A percentile compares a stretch with the other conserved stretches of the same genome.
phyloP scores from a whole-genome alignment of 35 echinoderm and acorn worm genomes.

The Apostichopus californicus region DNA sequence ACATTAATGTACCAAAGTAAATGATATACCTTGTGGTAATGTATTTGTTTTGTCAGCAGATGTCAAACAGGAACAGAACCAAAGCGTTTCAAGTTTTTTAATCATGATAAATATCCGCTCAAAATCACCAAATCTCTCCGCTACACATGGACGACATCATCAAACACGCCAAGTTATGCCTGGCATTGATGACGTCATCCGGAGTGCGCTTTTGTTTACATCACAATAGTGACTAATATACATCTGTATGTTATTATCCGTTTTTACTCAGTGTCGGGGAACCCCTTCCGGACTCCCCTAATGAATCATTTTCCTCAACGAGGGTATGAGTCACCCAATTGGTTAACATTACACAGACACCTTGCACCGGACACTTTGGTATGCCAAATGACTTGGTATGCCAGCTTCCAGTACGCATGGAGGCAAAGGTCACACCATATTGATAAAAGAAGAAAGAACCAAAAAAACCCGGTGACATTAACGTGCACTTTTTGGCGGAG shows the following conservation, averaged over 20 bases:
- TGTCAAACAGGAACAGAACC: too few relatives aligned
- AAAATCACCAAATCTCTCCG: too few relatives aligned
- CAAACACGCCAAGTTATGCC: background rate
- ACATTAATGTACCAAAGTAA: too few relatives aligned
- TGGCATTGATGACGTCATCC: slow-evolving; percentile 15
- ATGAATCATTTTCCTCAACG: slow-evolving; percentile 24
- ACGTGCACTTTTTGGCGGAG: too few relatives aligned
- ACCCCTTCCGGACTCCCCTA: slow-evolving; percentile 33
- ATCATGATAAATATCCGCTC: too few relatives aligned
- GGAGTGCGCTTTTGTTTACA: background rate
- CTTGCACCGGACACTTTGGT: slow-evolving; percentile 18
- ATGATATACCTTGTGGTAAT: too few relatives aligned
- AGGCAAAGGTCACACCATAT: background rate
- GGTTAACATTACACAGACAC: slow-evolving; percentile 26
- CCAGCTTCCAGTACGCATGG: background rate
- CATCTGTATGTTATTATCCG: background rate
- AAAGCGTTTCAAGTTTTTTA: too few relatives aligned
- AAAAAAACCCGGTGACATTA: too few relatives aligned
- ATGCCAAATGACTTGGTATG: background rate
- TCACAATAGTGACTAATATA: slow-evolving; percentile 17
- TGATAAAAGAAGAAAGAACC: too few relatives aligned
- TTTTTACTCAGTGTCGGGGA: slow-evolving; percentile 30
- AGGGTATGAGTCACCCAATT: slow-evolving; percentile 23
- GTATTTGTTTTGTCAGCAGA: too few relatives aligned
- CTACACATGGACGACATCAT: too few relatives aligned